Percentiles rank a stretch among this genome's conserved stretches.
Conservation (phyloP, 2,888 invertebrate species). For the Lutraria lutraria region DNA sequence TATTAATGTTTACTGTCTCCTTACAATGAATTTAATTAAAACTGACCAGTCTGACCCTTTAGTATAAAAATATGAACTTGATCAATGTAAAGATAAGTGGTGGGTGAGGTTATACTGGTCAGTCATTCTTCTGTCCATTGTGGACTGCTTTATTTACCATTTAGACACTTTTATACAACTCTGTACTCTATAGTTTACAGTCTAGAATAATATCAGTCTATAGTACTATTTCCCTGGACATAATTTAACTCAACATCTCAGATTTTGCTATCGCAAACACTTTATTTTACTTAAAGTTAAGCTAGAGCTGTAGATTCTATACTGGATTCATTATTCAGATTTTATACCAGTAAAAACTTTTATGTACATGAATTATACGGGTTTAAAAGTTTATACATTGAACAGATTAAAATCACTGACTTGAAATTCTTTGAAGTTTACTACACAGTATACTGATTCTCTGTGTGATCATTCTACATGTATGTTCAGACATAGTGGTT, state of each 20-base stretch:
- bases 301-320: background rate
- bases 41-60: background rate
- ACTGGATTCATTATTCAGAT: background rate
- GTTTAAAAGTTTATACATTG: constrained; percentile 22
- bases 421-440: constrained; percentile 5
- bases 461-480: background rate
- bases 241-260: background rate
- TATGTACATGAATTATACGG: background rate
- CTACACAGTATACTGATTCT: background rate
- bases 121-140: constrained; percentile 1
- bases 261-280: background rate
- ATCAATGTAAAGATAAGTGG: background rate
- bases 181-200: background rate
- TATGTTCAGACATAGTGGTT: background rate
- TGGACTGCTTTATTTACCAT: background rate
- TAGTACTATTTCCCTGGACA: background rate
- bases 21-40: background rate
- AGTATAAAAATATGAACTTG: background rate
- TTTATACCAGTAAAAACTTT: constrained; percentile 8
- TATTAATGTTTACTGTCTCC: background rate
- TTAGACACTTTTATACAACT: background rate
- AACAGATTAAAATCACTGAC: background rate
- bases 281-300: constrained; percentile 17
- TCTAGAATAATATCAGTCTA: background rate
- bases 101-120: background rate